Conservation (phyloP, 2,888 invertebrate genomes). For the Gymnocheta viridis region DNA sequence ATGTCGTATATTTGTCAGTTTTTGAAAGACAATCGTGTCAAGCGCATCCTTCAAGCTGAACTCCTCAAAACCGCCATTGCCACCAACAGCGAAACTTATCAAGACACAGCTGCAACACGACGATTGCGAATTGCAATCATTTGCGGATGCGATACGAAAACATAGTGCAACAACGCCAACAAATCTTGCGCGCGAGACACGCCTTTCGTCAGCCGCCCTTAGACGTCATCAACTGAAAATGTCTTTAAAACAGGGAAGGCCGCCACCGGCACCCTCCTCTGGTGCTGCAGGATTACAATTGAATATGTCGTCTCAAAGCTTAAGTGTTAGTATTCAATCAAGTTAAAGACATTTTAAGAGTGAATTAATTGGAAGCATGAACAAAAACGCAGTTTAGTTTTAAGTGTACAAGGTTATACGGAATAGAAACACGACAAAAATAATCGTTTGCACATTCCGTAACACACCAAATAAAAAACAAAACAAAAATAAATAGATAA, state of each 20-base stretch:
- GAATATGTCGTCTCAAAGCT: constrained; percentile 61
- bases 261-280: constrained; percentile 76
- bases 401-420: constrained; percentile 33
- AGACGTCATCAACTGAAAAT: constrained; percentile 76
- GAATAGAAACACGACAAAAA: constrained; percentile 19
- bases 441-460: neutral
- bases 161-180: constrained; percentile 65
- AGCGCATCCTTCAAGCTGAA: constrained; percentile 74
- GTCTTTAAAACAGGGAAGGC: constrained; percentile 78
- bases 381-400: constrained; percentile 28
- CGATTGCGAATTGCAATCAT: constrained; percentile 72
- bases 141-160: constrained; percentile 71
- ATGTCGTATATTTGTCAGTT: constrained; percentile 70
- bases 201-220: constrained; percentile 74
- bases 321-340: constrained; percentile 58
- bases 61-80: constrained; percentile 79
- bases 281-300: constrained; percentile 74
- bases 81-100: constrained; percentile 71
- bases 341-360: neutral
- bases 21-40: constrained; percentile 50
- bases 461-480: neutral
- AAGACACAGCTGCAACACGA: constrained; percentile 55
- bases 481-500: neutral
- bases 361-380: neutral
- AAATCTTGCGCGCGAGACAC: constrained; percentile 66